These are phyloP conservation scores for Glareola pratincola DNA, from an alignment of 2,113 vertebrate genomes.

Conservation along the genomic window DNA sequence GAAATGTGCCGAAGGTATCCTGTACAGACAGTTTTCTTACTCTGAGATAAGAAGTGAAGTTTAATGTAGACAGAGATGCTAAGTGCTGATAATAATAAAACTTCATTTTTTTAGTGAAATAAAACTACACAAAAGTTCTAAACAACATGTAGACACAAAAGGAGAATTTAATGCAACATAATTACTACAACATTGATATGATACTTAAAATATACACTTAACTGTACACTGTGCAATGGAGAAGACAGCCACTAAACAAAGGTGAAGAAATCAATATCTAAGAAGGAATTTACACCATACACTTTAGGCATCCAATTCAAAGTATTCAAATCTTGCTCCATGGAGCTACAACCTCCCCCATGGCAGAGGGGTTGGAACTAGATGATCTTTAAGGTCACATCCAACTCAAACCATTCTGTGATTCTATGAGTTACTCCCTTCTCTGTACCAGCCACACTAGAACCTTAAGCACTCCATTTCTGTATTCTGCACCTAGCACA, in stretches of 20 bases:
- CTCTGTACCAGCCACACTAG: neutral
- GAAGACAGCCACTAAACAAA: neutral
- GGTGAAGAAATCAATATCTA: neutral
- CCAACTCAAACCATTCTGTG: no score
- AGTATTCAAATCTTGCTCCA: neutral
- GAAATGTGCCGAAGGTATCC: neutral
- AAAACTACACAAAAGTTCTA: neutral
- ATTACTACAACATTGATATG: neutral
- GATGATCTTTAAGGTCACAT: no score
- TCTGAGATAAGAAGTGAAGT: neutral
- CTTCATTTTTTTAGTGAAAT: neutral
- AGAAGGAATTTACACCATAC: neutral
- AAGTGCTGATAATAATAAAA: neutral
- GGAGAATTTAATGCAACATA: neutral
- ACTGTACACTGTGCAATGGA: neutral
- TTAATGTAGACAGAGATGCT: neutral
- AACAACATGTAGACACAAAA: neutral
- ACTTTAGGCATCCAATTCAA: neutral
- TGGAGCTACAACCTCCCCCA: neutral
- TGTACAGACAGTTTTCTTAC: neutral
- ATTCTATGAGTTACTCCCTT: no score
- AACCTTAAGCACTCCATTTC: neutral
- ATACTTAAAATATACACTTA: neutral
- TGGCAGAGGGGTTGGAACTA: no score
- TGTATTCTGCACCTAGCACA: neutral